Evolutionary conservation across 30 jellyfish, hydroid and myxozoan species (phyloP), one percentile per base, ranked within the genome.

Genomic region (Turritopsis rubra): DNA sequence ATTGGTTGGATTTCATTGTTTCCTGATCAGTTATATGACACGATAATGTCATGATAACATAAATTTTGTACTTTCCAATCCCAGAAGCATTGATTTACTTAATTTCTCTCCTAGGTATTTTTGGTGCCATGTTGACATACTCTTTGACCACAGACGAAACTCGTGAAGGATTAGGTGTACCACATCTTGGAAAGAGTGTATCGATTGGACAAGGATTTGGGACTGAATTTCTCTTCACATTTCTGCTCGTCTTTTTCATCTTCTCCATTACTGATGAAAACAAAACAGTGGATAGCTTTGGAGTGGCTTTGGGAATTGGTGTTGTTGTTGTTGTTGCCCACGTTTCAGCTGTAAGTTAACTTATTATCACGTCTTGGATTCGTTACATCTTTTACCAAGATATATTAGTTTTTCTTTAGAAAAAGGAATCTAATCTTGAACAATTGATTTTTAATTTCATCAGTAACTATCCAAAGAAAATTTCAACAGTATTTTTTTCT

Each of bases 141-240:
- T 95, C 90, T 16, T 26, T 81, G 75, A 90, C 90, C 52, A 91
- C 95, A 52, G 54, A 83, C 13, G 52, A 23, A 0, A 1, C 16
- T 54, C 81, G 95, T 7, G 92, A 86, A 1, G 52, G 54, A 1
- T 80, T 90, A 13, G 97, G 96, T 54, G 89, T 81, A 78, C 83
- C 96, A 28, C 83, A 79, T 0, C 80, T 87, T 27, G 53, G 75
- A 29, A 71, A 17, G n/a, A 89, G 87, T 28, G n/a, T 89, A 66
- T 80, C 90, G 52, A 86, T 87, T 0, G 97, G 95, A 1, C 97
- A 90, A 75, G 97, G 87, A 7, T 90, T 90, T 75, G 97, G 97
- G 1, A 29, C 87, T 91, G 97, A 90, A 65, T 41, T 90, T 75
- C 75, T 86, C 84, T 90, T 90, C 85, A 90, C 97, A 52, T 89